Evolutionary conservation across 2,113 vertebrate genomes (phyloP).

Genomic region (Odobenus rosmarus): DNA sequence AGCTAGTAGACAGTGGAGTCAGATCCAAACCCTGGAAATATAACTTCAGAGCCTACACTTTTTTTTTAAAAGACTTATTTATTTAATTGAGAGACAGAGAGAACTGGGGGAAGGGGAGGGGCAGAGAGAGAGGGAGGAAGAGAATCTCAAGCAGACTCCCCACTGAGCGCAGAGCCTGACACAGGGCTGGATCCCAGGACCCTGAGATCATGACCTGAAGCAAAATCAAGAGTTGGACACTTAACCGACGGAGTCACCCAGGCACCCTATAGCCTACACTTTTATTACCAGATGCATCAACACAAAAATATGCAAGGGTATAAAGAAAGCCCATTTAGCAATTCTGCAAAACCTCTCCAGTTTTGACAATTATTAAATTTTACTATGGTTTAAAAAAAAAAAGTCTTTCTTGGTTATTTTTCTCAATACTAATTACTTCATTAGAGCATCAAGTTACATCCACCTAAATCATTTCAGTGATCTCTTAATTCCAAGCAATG

Average conservation of each 20-base stretch:
- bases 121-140: background rate
- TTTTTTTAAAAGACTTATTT: background rate
- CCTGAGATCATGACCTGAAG: background rate
- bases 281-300: background rate
- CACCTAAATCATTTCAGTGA: background rate
- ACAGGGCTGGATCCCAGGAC: background rate
- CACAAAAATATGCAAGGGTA: background rate
- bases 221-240: background rate
- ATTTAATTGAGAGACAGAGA: background rate
- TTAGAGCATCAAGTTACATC: background rate
- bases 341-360: conserved; percentile 15
- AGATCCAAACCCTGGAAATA: background rate
- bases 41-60: background rate
- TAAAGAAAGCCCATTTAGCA: background rate
- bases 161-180: background rate
- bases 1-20: background rate
- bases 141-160: background rate
- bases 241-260: background rate
- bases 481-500: background rate
- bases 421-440: background rate
- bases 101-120: background rate
- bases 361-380: background rate
- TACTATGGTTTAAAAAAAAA: background rate
- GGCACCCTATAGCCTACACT: background rate
- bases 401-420: background rate